Conservation (phyloP, 2,113 vertebrate genomes). For the Onychostoma macrolepis region DNA sequence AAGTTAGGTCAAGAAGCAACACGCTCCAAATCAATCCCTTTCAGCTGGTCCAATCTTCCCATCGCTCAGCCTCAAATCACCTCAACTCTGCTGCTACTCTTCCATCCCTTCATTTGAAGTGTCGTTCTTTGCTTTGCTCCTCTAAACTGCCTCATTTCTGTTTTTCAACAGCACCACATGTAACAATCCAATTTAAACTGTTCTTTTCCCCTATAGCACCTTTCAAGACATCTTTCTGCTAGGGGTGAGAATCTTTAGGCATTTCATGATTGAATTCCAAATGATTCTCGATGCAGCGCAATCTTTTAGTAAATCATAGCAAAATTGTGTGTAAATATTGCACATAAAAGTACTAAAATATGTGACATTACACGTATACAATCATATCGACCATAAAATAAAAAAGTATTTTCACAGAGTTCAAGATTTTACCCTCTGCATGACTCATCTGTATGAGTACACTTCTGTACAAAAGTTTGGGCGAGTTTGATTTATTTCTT, state of each 20-base stretch:
- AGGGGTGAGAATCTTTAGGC: not conserved
- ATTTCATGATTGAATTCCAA: not conserved
- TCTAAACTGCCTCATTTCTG: not conserved
- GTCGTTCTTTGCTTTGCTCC: not conserved
- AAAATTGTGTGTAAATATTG: not conserved
- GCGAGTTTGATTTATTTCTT: too few species aligned
- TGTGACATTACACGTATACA: not conserved
- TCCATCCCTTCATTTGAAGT: not conserved
- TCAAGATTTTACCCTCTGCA: too few species aligned
- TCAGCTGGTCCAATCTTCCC: conserved; percentile 3
- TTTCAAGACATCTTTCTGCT: not conserved
- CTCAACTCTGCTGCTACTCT: not conserved
- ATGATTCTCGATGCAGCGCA: not conserved
- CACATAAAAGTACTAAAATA: not conserved
- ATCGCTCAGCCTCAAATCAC: not conserved
- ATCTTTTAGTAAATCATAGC: not conserved
- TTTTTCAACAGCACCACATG: not conserved
- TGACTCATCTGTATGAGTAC: too few species aligned
- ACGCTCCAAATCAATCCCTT: not conserved
- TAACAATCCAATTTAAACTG: not conserved
- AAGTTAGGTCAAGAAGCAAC: not conserved
- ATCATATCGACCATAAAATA: too few species aligned
- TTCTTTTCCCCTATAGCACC: not conserved
- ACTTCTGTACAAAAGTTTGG: too few species aligned
- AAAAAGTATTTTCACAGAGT: too few species aligned